A percentile compares a stretch with the other conserved stretches of the same genome.
Evolutionary conservation across 2,888 invertebrate genomes (phyloP).

Genomic region (Cremastobaeus sp.): DNA sequence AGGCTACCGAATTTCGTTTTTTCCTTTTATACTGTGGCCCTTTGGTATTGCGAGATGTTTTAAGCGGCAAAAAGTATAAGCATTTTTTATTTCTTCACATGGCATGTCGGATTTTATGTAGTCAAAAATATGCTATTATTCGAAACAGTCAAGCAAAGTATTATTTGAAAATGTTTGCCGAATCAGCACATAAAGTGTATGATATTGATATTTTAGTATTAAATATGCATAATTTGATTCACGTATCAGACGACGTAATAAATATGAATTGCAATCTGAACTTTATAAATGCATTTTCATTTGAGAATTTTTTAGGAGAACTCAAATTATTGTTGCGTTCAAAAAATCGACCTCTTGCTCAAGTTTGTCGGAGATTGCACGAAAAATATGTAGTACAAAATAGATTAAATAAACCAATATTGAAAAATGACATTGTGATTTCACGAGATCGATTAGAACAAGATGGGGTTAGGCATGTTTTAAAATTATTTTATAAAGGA

Average conservation of each 20-base stretch:
- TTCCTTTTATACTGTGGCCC: conserved; percentile 33
- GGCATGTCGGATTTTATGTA: conserved; percentile 35
- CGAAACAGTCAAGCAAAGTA: conserved; percentile 22
- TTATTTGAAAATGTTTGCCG: conserved; percentile 40
- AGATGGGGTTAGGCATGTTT: neutral
- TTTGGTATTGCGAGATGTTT: conserved; percentile 66
- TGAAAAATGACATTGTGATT: conserved; percentile 6
- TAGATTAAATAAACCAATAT: neutral
- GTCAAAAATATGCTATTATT: conserved; percentile 7
- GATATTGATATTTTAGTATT: conserved; percentile 14
- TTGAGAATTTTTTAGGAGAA: conserved; percentile 26
- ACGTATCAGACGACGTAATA: conserved; percentile 23
- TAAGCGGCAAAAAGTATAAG: conserved; percentile 55
- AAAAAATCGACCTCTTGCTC: conserved; percentile 16
- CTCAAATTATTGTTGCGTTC: conserved; percentile 27
- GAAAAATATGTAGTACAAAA: conserved; percentile 20
- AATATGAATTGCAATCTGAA: conserved; percentile 26
- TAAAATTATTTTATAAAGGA: conserved; percentile 13
- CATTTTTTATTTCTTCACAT: conserved; percentile 41
- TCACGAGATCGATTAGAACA: conserved; percentile 4
- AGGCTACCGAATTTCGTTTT: conserved; percentile 40
- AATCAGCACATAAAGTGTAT: conserved; percentile 2
- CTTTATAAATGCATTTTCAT: conserved; percentile 20
- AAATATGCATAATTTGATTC: conserved; percentile 27
- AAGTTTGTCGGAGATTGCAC: conserved; percentile 15